Evolutionary conservation across 2,888 invertebrate genomes (phyloP).

Genomic region (Drosophila emarginata): DNA sequence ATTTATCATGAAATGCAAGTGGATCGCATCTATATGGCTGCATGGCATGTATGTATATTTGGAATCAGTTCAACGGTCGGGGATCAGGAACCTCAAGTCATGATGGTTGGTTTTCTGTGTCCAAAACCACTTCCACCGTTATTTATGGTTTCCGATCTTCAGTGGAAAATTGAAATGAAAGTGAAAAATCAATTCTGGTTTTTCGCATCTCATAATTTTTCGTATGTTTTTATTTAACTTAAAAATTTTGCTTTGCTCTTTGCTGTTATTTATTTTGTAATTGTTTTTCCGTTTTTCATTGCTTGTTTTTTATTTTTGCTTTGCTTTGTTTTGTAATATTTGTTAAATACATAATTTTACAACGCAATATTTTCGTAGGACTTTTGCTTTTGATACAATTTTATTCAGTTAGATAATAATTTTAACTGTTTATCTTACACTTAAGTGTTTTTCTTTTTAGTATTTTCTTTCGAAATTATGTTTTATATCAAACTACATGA

Average conservation of each 20-base stretch:
- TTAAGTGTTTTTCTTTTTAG: conserved; percentile 12
- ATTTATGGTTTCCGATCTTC: not conserved
- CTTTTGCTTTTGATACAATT: conserved; percentile 24
- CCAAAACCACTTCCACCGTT: not conserved
- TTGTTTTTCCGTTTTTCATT: conserved; percentile 32
- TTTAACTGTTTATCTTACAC: not conserved
- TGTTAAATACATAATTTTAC: conserved; percentile 54
- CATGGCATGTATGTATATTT: too few species aligned
- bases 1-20: too few species aligned
- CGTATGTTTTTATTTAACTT: conserved; percentile 63
- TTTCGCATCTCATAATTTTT: conserved; percentile 18
- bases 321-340: conserved; percentile 27
- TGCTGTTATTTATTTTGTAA: conserved; percentile 29
- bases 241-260: conserved; percentile 46
- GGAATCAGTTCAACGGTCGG: too few species aligned
- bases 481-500: conserved; percentile 30
- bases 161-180: not conserved
- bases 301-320: conserved; percentile 26
- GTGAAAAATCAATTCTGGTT: not conserved
- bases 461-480: not conserved
- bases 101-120: not conserved
- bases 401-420: conserved; percentile 11
- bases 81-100: too few species aligned
- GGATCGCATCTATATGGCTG: too few species aligned
- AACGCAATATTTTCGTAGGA: conserved; percentile 67